Evolutionary conservation across 1,140 invertebrate species (phyloP).

Genomic region (Drosophila funebris): DNA sequence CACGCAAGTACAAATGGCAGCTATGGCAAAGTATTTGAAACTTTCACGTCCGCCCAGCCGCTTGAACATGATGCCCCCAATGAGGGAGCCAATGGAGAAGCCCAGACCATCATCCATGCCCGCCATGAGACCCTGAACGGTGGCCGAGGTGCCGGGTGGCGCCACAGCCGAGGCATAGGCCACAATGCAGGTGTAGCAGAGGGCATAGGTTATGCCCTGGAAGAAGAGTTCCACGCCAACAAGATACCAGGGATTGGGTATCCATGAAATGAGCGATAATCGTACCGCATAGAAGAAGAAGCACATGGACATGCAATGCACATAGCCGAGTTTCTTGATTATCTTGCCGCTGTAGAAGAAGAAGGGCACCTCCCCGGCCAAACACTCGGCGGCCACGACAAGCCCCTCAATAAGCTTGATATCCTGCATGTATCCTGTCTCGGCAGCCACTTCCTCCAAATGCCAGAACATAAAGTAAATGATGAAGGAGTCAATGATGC

Average conservation of each 20-base stretch:
- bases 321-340: conserved; percentile 88
- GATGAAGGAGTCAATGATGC: conserved; percentile 90
- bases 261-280: conserved; percentile 88
- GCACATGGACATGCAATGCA: conserved; percentile 88
- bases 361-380: conserved; percentile 90
- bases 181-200: conserved; percentile 91
- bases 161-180: conserved; percentile 90
- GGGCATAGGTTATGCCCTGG: conserved; percentile 91
- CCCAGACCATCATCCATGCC: conserved; percentile 92
- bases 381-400: conserved; percentile 89
- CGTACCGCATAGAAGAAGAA: conserved; percentile 89
- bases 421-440: conserved; percentile 85
- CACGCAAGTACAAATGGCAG: conserved; percentile 85
- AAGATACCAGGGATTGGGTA: conserved; percentile 90
- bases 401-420: conserved; percentile 91
- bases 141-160: conserved; percentile 91
- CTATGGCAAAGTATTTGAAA: conserved; percentile 85
- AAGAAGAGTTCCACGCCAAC: conserved; percentile 89
- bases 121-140: conserved; percentile 92
- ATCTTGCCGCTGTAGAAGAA: conserved; percentile 90
- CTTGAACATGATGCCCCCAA: conserved; percentile 87
- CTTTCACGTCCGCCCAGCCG: conserved; percentile 85
- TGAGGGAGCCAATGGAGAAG: conserved; percentile 86
- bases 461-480: conserved; percentile 93
- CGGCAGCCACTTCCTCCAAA: conserved; percentile 88